Base-by-base conservation (phyloP, 2,113 vertebrate genomes). In the Catharus minimus region DNA sequence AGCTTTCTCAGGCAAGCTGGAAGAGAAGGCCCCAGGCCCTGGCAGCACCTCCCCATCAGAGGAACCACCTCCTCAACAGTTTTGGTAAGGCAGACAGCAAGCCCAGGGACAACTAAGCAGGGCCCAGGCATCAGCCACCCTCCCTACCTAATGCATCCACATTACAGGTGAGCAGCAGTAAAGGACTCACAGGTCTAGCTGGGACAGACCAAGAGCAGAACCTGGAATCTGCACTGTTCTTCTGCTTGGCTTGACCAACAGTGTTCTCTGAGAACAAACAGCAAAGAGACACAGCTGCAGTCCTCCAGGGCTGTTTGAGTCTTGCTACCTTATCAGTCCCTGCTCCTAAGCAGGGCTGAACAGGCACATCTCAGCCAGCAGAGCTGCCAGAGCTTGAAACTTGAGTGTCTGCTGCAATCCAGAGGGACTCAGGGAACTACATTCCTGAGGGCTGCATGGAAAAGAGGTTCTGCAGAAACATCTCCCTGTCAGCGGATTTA, bases 351-450 rank as follows among this genome's bases (percentile, higher is more conserved):
- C 74, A 92, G 71, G 38, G 80, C 44, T 94, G 86, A 66, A 79
- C 79, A 79, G 56, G 76, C 83, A 60, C 5, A 0, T 66, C 71
- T 81, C 82, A 89, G 88, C 88, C 14, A 1, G 87, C 71, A 82
- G 88, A 92, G 84, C 72, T 79, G 66, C 43, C 3, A 0, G 60
- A 95, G 86, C 91, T 60, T 78, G 78, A 91, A 95, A 86, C 53
- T 75, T 13, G 71, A 79, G 50, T 38, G 52, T 86, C 91, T 88
- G 95, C 86, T 96, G 92, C 93, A 95, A 89, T 87, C 94, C 90
- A 93, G 83, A 88, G 93, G 85, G 93, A 95, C 92, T 53, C 65
- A 0, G 66, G 72, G 86, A 90, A 60, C 75, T 28, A 83, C 65
- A 53, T 55, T 95, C 71, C 77, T 64, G 78, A 43, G 75, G 75